Conservation (phyloP, 2,888 invertebrate genomes). For the Drosophila ochracea region DNA sequence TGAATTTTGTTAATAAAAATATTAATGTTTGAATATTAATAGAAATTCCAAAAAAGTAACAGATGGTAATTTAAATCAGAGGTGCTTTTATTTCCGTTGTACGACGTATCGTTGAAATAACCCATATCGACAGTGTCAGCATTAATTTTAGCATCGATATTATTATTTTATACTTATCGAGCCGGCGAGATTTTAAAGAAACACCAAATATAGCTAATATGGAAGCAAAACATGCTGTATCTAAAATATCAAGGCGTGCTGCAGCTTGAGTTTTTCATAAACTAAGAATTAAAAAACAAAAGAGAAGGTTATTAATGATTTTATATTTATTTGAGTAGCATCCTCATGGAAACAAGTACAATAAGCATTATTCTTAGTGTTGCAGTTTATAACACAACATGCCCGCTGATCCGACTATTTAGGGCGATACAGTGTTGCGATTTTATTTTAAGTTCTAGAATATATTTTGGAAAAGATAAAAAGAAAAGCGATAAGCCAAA, state of each 20-base stretch:
- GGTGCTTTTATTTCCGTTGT: neutral
- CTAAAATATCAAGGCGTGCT: neutral
- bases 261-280: neutral
- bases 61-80: neutral
- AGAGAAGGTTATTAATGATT: no score
- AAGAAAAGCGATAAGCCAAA: no score
- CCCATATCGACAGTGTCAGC: neutral
- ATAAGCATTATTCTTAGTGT: neutral
- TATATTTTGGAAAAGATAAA: no score
- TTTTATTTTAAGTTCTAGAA: no score
- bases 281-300: no score
- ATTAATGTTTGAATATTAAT: neutral
- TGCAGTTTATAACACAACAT: conserved; percentile 38
- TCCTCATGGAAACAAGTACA: conserved; percentile 39
- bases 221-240: neutral
- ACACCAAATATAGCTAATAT: neutral
- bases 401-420: no score
- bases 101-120: neutral
- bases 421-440: no score
- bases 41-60: neutral
- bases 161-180: neutral
- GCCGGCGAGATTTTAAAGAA: neutral
- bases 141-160: neutral
- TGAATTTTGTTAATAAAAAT: neutral
- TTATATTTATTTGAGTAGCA: no score